These are phyloP conservation scores for Dryobota labecula DNA, from an alignment of 2,888 invertebrate genomes.

Conservation along the genomic window DNA sequence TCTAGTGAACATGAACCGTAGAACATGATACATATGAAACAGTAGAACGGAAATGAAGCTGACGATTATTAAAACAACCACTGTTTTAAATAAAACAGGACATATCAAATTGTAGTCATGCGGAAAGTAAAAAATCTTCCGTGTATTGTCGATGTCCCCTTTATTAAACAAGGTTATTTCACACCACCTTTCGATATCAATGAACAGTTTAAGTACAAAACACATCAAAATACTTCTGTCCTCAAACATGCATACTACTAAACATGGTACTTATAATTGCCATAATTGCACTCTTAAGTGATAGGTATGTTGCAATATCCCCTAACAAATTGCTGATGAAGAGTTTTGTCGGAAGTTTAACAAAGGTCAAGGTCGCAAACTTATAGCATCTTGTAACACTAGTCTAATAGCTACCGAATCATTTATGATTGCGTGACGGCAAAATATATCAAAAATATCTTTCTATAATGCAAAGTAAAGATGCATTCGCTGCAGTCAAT, in stretches of 20 bases:
- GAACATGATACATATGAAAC: slow-evolving; percentile 3
- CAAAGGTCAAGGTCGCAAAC: slow-evolving; percentile 57
- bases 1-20: background rate
- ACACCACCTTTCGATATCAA: slow-evolving; percentile 1
- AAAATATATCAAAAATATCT: background rate
- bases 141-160: background rate
- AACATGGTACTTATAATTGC: slow-evolving; percentile 32
- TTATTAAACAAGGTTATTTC: slow-evolving; percentile 38
- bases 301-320: slow-evolving; percentile 49
- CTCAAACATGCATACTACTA: background rate
- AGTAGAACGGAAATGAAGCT: background rate
- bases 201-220: slow-evolving; percentile 19
- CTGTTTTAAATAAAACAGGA: slow-evolving; percentile 34
- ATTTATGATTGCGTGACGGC: too few relatives aligned
- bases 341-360: slow-evolving; percentile 45
- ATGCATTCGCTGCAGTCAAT: background rate
- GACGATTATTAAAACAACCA: slow-evolving; percentile 22
- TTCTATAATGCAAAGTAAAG: background rate
- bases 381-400: slow-evolving; percentile 43
- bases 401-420: background rate
- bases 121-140: slow-evolving; percentile 13
- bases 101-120: slow-evolving; percentile 18
- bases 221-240: slow-evolving; percentile 15
- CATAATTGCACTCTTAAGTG: slow-evolving; percentile 32
- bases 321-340: slow-evolving; percentile 35